phyloP scores from a whole-genome alignment of 2,113 vertebrate genomes.

The Pseudorasbora parva region DNA sequence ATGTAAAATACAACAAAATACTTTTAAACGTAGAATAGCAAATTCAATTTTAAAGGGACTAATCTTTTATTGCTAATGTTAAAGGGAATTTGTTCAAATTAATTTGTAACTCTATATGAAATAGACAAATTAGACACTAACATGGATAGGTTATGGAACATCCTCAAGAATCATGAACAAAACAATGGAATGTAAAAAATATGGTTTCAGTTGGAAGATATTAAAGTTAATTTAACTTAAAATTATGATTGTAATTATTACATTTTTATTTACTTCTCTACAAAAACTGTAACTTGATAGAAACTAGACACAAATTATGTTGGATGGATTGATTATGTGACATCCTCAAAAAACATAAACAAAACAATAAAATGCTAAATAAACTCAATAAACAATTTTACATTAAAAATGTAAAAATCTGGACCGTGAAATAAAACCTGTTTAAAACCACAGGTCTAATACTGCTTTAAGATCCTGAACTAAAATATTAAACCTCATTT shows the following conservation, averaged over 20 bases:
- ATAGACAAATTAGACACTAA: neutral
- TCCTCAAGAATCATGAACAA: neutral
- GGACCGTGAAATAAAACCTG: neutral
- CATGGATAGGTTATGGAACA: neutral
- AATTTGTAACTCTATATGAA: neutral
- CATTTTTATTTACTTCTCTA: no score
- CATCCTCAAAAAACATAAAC: neutral
- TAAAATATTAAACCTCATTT: no score
- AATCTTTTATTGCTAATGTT: neutral
- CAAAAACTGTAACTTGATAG: no score
- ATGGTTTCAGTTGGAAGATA: neutral
- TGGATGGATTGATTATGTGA: neutral
- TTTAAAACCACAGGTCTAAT: no score
- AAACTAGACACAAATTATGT: neutral
- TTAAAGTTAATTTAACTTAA: no score
- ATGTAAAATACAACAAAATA: neutral
- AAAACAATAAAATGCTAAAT: neutral
- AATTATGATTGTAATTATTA: no score
- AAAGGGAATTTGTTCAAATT: neutral
- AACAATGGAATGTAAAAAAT: neutral
- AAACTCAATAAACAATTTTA: no score
- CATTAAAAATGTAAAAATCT: neutral
- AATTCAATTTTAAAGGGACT: neutral
- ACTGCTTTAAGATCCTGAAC: no score
- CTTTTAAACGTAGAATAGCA: neutral